Evolutionary conservation across 2,797 vertebrate species (phyloP), one percentile per base, ranked within the genome.

Genomic region (Diglossa cyanea): DNA sequence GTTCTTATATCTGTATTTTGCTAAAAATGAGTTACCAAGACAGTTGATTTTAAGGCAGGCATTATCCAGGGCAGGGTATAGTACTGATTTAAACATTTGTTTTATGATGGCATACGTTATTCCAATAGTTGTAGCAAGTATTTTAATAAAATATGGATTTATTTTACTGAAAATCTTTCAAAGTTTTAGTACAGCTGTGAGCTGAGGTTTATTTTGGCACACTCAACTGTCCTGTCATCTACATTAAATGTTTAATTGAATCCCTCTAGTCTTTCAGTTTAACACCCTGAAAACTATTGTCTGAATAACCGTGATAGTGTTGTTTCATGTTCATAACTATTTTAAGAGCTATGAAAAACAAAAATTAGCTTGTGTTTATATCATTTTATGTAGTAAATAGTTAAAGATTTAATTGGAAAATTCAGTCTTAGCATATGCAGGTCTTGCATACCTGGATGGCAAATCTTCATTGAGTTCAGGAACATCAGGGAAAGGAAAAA

Each of bases 91-190:
- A 83, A 90, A 68, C n/a, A 33, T 88, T 90, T 87, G 35, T 91
- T 94, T 92, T 92, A 85, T 78, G 75, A 63, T 68, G 61, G 42
- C 62, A n/a, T 86, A 44, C 89, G 58, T 94, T 94, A 88, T 73
- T 94, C 48, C 66, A 88, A 70, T 70, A 86, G 58, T 47, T 95
- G 67, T 39, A 92, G 51, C 72, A 77, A 86, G 51, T 35, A 54
- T 51, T 70, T 91, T 90, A 96, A 93, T 94, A 90, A 96, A 96
- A 89, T 94, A 94, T 4, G 87, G 82, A 91, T 96, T 93, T 84
- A 73, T 88, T 80, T 94, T 70, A 93, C 72, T 93, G 85, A 86
- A 93, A 91, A 88, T 55, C 75, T 83, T 95, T 94, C 31, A 31
- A 23, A 55, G 39, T 90, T 95, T 86, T 82, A 74, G 71, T 92